Evolutionary conservation across 2,888 invertebrate genomes (phyloP).

Genomic region (Pelosia muscerda): DNA sequence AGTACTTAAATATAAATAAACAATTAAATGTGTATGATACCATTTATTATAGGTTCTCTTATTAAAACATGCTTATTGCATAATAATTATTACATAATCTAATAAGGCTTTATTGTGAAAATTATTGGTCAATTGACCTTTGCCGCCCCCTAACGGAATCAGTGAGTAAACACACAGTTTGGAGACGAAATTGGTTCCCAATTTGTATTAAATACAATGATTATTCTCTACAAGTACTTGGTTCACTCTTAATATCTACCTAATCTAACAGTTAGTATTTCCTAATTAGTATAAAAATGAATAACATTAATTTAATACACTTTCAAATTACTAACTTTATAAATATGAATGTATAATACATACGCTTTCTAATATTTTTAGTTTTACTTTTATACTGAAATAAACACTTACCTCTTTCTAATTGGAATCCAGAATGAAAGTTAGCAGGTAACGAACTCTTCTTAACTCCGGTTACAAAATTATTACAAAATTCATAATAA

Average conservation of each 20-base stretch:
- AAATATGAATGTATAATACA: constrained; percentile 24
- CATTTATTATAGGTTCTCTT: neutral
- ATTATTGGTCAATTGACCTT: constrained; percentile 11
- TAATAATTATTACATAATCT: neutral
- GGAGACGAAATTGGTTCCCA: neutral
- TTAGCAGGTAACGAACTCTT: constrained; percentile 29
- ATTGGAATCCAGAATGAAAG: constrained; percentile 61
- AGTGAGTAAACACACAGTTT: neutral
- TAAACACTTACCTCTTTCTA: constrained; percentile 62
- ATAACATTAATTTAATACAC: constrained; percentile 34
- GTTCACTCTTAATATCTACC: neutral
- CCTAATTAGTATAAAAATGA: constrained; percentile 30
- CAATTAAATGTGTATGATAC: neutral
- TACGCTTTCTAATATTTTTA: constrained; percentile 41
- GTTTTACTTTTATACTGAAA: constrained; percentile 24
- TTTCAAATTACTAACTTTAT: constrained; percentile 37
- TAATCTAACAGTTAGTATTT: neutral
- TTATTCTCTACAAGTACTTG: neutral
- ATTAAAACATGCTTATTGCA: neutral
- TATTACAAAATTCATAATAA: constrained; percentile 66
- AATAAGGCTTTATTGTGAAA: constrained; percentile 2
- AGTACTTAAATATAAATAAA: neutral
- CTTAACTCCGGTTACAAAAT: constrained; percentile 54
- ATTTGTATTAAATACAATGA: neutral
- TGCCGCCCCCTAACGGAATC: neutral